Evolutionary conservation across 1,140 invertebrate species (phyloP).

Genomic region (Heterodera carotae): DNA sequence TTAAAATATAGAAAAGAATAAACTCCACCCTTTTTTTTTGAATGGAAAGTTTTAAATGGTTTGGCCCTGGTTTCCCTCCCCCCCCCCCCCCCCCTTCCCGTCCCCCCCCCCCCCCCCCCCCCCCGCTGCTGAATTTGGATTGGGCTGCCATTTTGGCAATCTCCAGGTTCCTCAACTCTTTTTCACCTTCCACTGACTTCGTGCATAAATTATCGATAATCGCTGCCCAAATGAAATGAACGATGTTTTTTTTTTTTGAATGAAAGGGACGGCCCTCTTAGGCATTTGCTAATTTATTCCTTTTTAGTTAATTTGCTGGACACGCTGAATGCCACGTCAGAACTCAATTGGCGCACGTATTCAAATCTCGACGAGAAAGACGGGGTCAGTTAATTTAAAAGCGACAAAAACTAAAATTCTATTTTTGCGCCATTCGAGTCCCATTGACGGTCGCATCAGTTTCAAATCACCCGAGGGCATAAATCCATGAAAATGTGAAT

Average conservation of each 20-base stretch:
- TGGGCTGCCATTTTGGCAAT: background rate
- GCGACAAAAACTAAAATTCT: constrained; percentile 31
- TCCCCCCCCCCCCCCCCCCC: no score
- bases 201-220: constrained; percentile 33
- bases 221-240: background rate
- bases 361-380: constrained; percentile 52
- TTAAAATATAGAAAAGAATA: no score
- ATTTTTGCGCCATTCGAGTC: background rate
- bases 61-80: no score
- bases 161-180: background rate
- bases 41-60: no score
- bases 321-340: constrained; percentile 49
- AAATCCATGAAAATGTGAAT: constrained; percentile 11
- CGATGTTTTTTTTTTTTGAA: background rate
- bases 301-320: constrained; percentile 50
- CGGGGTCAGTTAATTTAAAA: constrained; percentile 42
- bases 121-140: no score
- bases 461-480: constrained; percentile 4
- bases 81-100: no score
- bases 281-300: constrained; percentile 2
- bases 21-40: no score
- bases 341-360: constrained; percentile 47
- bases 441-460: background rate
- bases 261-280: background rate
- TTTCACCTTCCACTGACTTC: background rate